A percentile compares a stretch with the other conserved stretches of the same genome.
Conservation (phyloP, 2,888 invertebrate species). For the Aleiodes testaceus region DNA sequence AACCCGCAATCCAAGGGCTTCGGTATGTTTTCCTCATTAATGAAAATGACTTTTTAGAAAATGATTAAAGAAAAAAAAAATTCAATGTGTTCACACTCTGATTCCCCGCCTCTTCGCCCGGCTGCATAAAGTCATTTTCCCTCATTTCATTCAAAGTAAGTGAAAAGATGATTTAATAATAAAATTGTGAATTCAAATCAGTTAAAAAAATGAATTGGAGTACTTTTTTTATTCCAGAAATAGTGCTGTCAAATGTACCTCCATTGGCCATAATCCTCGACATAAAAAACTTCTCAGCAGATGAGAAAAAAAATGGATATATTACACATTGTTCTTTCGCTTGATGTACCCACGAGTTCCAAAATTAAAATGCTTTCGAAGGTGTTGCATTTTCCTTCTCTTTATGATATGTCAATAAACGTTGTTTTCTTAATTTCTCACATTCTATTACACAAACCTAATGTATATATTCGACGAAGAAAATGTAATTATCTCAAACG, state of each 20-base stretch:
- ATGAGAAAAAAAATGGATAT: conserved; percentile 27
- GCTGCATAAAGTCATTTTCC: conserved; percentile 1
- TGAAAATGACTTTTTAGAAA: conserved; percentile 11
- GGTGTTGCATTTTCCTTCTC: conserved; percentile 62
- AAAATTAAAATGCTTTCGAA: conserved; percentile 58
- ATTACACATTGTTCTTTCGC: conserved; percentile 55
- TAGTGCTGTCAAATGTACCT: background rate
- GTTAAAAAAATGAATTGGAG: background rate
- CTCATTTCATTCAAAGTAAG: conserved; percentile 7
- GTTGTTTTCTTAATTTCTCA: conserved; percentile 59
- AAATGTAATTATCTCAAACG: too few species aligned
- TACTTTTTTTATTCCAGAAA: conserved; percentile 10
- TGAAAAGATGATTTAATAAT: background rate
- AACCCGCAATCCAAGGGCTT: conserved; percentile 2
- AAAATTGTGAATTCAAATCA: background rate
- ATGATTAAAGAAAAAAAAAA: conserved; percentile 16
- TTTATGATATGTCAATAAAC: conserved; percentile 61
- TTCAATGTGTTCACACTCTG: conserved; percentile 18
- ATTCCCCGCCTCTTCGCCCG: conserved; percentile 29
- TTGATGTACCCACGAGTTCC: conserved; percentile 57
- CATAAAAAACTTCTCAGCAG: background rate
- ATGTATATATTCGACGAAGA: too few species aligned
- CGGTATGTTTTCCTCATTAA: conserved; percentile 24
- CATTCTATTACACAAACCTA: background rate
- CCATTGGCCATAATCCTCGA: background rate